These are phyloP conservation scores for Furcifer pardalis DNA, from an alignment of 2,797 vertebrate genomes.

Conservation along the genomic window DNA sequence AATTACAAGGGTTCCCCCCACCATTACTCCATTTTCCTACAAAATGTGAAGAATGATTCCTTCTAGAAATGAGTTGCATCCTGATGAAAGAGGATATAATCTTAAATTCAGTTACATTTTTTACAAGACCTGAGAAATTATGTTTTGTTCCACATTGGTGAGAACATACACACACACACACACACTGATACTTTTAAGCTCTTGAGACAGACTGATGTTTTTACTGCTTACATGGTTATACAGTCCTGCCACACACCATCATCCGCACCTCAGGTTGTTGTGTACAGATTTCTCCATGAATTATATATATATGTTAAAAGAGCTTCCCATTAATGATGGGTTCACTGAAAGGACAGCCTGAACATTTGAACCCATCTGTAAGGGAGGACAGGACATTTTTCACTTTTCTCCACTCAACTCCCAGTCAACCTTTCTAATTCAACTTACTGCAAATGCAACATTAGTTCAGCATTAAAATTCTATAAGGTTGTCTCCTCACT, in stretches of 20 bases:
- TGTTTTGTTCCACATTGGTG: constrained; percentile 48
- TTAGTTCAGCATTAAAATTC: constrained; percentile 76
- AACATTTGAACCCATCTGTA: constrained; percentile 77
- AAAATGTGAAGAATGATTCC: background rate
- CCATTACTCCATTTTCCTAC: background rate
- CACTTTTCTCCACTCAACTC: constrained; percentile 62
- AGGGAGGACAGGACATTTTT: constrained; percentile 61
- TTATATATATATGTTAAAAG: constrained; percentile 82
- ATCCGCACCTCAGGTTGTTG: constrained; percentile 71
- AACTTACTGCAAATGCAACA: constrained; percentile 59
- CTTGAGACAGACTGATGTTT: constrained; percentile 24
- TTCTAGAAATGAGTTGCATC: background rate
- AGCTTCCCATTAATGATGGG: constrained; percentile 77
- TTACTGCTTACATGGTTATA: constrained; percentile 64
- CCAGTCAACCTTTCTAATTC: constrained; percentile 67
- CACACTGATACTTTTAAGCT: constrained; percentile 4
- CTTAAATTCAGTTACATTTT: constrained; percentile 42
- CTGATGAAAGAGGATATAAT: constrained; percentile 26
- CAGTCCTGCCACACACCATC: constrained; percentile 66
- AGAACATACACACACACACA: background rate
- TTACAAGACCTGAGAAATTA: constrained; percentile 39
- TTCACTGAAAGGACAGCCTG: constrained; percentile 80
- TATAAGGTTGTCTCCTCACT: constrained; percentile 57
- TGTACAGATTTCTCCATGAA: constrained; percentile 76
- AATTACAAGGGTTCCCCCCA: too few species aligned